Percentiles rank a stretch among this genome's conserved stretches.
These are phyloP conservation scores for Echinarachnius parma DNA, from an alignment of 53 echinoderm and acorn worm species.

Conservation along the genomic window DNA sequence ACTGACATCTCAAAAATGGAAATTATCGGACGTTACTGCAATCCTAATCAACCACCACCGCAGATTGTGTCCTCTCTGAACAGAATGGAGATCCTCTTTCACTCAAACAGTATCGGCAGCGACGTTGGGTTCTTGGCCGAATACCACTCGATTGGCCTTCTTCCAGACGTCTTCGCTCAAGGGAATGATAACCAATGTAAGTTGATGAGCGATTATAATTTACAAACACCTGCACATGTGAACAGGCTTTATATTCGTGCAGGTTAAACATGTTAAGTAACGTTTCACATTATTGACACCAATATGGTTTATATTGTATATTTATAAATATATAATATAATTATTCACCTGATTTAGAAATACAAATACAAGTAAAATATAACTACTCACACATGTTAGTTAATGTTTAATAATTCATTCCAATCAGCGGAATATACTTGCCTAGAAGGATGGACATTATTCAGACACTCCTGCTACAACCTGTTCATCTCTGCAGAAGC, in stretches of 20 bases:
- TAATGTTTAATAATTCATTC: no score
- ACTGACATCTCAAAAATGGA: not conserved
- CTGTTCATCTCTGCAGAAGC: not conserved
- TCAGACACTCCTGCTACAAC: slow-evolving; percentile 16
- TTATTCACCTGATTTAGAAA: no score
- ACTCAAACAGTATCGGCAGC: not conserved
- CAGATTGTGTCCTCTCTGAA: slow-evolving; percentile 3
- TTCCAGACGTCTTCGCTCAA: not conserved
- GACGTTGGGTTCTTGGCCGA: not conserved
- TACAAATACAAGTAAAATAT: no score
- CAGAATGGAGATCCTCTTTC: slow-evolving; percentile 1
- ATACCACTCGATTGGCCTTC: not conserved
- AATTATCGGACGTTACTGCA: not conserved
- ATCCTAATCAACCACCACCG: not conserved
- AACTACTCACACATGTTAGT: no score
- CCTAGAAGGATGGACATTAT: slow-evolving; percentile 3
- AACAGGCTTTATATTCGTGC: no score
- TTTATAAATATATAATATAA: no score
- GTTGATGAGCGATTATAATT: no score
- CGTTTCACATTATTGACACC: no score
- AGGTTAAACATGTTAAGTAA: no score
- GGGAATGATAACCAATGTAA: no score
- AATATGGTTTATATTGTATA: no score
- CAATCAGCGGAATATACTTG: slow-evolving; percentile 10
- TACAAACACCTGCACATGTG: no score